phyloP scores from a whole-genome alignment of 2,888 invertebrate species.

The Protophormia terraenovae region DNA sequence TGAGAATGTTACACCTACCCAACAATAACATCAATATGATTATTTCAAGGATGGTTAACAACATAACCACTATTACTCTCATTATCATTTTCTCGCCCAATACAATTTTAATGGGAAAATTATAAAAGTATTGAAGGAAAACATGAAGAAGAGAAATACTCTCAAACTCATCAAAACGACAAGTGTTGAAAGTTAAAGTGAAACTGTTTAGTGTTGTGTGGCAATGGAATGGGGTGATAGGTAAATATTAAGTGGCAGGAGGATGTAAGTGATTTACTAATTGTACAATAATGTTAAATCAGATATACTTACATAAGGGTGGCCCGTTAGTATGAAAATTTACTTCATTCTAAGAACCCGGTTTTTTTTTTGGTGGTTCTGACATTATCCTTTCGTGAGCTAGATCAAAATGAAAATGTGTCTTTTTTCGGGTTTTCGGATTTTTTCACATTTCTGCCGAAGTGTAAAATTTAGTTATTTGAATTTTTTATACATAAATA shows the following conservation, averaged over 20 bases:
- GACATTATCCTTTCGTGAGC: too few species aligned
- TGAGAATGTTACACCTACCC: slow-evolving; percentile 35
- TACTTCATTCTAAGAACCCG: too few species aligned
- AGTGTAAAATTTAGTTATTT: too few species aligned
- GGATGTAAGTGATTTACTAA: slow-evolving; percentile 53
- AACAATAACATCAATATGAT: background rate
- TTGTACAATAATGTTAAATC: slow-evolving; percentile 34
- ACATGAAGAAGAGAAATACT: background rate
- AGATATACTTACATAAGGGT: background rate
- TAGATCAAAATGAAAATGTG: too few species aligned
- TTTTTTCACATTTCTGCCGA: too few species aligned
- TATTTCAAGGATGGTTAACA: background rate
- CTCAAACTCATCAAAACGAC: slow-evolving; percentile 24
- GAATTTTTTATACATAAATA: too few species aligned
- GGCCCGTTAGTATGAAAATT: too few species aligned
- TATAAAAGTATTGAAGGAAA: slow-evolving; percentile 8
- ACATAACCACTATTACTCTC: background rate
- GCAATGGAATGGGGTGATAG: background rate
- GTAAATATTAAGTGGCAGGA: background rate
- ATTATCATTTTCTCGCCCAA: background rate
- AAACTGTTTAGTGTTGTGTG: background rate
- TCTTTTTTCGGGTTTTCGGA: too few species aligned
- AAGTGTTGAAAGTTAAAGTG: slow-evolving; percentile 42
- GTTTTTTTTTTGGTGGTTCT: too few species aligned
- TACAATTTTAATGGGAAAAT: slow-evolving; percentile 38